These are phyloP conservation scores for Eupithecia inturbata DNA, from an alignment of 2,888 invertebrate species.

Conservation along the genomic window DNA sequence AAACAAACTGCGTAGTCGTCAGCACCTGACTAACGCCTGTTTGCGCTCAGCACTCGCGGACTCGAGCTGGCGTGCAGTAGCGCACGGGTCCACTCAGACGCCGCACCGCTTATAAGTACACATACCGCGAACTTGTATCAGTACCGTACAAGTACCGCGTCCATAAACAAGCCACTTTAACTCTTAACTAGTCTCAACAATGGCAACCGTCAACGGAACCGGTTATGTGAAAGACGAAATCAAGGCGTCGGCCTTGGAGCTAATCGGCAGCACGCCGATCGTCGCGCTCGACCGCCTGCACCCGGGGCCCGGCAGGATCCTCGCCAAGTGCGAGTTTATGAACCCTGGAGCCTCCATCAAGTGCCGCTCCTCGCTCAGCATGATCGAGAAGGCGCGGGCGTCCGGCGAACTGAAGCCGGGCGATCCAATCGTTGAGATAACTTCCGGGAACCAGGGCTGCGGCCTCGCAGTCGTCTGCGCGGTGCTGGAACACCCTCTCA, in stretches of 20 bases:
- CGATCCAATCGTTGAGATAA: constrained; percentile 69
- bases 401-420: constrained; percentile 68
- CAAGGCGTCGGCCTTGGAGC: constrained; percentile 72
- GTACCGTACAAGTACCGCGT: constrained; percentile 41
- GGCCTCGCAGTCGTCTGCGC: constrained; percentile 78
- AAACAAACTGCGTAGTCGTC: constrained; percentile 14
- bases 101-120: constrained; percentile 39
- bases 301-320: constrained; percentile 72
- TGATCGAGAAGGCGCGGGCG: constrained; percentile 66
- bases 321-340: constrained; percentile 80
- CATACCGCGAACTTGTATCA: constrained; percentile 36
- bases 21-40: background rate
- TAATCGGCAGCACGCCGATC: constrained; percentile 77
- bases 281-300: constrained; percentile 76
- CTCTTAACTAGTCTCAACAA: constrained; percentile 16
- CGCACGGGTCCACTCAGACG: constrained; percentile 39
- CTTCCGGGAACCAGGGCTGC: constrained; percentile 78
- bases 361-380: constrained; percentile 72
- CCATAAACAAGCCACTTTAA: constrained; percentile 41
- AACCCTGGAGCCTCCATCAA: constrained; percentile 79
- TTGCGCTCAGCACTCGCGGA: constrained; percentile 31
- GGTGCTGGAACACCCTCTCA: constrained; percentile 72
- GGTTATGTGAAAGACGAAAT: constrained; percentile 61
- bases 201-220: constrained; percentile 49
- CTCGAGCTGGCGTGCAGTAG: constrained; percentile 30